Evolutionary conservation across 2,888 invertebrate species (phyloP), one percentile per base, ranked within the genome.

Genomic region (Cheilosia urbana): DNA sequence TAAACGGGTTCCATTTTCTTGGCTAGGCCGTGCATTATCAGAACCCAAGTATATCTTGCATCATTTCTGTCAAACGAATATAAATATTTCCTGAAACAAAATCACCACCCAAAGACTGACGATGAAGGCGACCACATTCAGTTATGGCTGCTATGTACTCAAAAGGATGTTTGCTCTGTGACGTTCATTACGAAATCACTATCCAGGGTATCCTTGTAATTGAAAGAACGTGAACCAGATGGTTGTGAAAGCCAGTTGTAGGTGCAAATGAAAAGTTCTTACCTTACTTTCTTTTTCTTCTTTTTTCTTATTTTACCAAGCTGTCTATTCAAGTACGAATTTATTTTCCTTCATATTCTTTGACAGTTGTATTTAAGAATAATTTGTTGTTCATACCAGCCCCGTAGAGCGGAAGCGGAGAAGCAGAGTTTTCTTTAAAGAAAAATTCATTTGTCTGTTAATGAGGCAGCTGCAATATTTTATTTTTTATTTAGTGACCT

Each of bases 371-470:
- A 78, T 78, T 66, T 60, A 51, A 66, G 71, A 37, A 51, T 57
- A 42, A 68, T 77, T 63, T 53, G 42, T 55, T 42, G 19, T 21
- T 21, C 24, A 15, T 34, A 37, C 13, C 37, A 13, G 37, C 13
- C 37, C 72, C 66, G 34, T 73, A 55, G 17, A 68, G 42, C 79
- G 83, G 79, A 79, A 73, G 42, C 57, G 37, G 19, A 60, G 42
- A 57, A 57, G 62, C 42, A 30, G 24, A 55, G 57, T 45, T 72
- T 55, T 78, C 68, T 58, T 63, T 78, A 47, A 47, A 17, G 55
- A 72, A 83, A 72, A 72, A 30, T 83, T 73, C 34, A 30, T 58
- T 79, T 83, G 73, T 83, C 83, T 83, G 73, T 83, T 83, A 83
- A 83, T 83, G 83, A 83, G 79, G 83, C 73, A 79, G 83, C 73